Evolutionary conservation across 2,113 vertebrate species (phyloP), one percentile per base, ranked within the genome.

Genomic region (Equus quagga): DNA sequence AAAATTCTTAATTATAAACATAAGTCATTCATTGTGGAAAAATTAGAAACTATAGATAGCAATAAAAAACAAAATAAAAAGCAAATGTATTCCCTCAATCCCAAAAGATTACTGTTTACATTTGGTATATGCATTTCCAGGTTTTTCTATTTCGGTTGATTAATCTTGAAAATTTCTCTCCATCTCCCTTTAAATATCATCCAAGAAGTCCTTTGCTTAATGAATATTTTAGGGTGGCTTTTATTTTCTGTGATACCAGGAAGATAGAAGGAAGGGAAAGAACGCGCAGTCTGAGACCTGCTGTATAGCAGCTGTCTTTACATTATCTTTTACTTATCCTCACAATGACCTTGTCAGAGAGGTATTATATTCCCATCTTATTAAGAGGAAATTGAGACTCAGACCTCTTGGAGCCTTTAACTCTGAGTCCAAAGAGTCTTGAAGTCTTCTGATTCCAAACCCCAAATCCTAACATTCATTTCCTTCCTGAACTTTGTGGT

Each of bases 1-100:
- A 36, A 91, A 87, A 79, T 87, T 79, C 17, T 83, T 88, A 93
- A 91, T 91, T 91, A 60, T 93, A 46, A 94, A 46, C 95, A 36
- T 21, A 83, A 72, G 56, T 64, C 33, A 24, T 65, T 93, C 23
- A 51, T 62, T 65, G 26, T 72, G 28, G 73, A 84, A 92, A 92
- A 70, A 58, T 56, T 84, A 60, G 51, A 95, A 93, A 80, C 76
- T 81, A 70, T 5, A 83, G 70, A 65, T 51, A 51, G 14, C 19
- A 70, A 81, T 60, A 86, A 90, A 90, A 54, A 97, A 1, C 21
- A 76, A 79, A 79, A 62, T 31, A 80, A 97, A 76, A 93, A 78
- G 41, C 21, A 89, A 56, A 12, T 54, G 14, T 62, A 76, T 56
- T 80, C 12, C 76, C 13, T 64, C 33, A 76, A 21, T 92, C n/a